These are phyloP conservation scores for Liolophura sinensis DNA, from an alignment of 1,140 invertebrate species.

Conservation along the genomic window DNA sequence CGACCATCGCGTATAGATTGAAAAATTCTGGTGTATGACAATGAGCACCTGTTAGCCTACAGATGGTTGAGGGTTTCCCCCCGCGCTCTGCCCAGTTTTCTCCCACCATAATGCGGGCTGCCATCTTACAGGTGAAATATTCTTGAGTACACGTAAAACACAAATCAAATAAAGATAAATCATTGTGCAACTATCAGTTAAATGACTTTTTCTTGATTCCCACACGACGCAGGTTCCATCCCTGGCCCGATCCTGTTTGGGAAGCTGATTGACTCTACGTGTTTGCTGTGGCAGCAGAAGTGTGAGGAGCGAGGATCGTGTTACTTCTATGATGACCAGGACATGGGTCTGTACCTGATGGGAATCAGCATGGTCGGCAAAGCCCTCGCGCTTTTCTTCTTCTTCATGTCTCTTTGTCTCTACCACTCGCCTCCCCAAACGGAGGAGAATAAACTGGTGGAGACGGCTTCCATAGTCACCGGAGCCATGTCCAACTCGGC, in stretches of 20 bases:
- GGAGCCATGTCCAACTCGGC: too few relatives aligned
- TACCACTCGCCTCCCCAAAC: conserved; percentile 34
- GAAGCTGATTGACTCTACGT: conserved; percentile 56
- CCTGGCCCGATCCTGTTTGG: conserved; percentile 59
- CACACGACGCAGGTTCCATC: conserved; percentile 54
- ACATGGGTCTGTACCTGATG: conserved; percentile 51
- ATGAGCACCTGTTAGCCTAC: too few relatives aligned
- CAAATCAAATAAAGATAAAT: not conserved
- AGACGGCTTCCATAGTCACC: not conserved
- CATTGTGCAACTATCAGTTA: not conserved
- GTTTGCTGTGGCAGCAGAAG: conserved; percentile 49
- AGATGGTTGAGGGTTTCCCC: too few relatives aligned
- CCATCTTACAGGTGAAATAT: too few relatives aligned
- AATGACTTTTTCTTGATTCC: not conserved
- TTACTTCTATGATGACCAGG: conserved; percentile 51
- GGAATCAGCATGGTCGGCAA: conserved; percentile 35
- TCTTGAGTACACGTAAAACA: not conserved
- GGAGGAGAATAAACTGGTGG: conserved; percentile 6
- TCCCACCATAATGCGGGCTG: too few relatives aligned
- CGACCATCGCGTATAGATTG: too few relatives aligned
- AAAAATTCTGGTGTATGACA: too few relatives aligned
- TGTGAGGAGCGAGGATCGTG: conserved; percentile 43
- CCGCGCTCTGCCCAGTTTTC: too few relatives aligned
- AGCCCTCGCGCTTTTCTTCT: conserved; percentile 38
- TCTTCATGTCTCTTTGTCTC: conserved; percentile 40